Base-by-base conservation (phyloP, 2,797 vertebrate genomes). In the Denticeps clupeoides region DNA sequence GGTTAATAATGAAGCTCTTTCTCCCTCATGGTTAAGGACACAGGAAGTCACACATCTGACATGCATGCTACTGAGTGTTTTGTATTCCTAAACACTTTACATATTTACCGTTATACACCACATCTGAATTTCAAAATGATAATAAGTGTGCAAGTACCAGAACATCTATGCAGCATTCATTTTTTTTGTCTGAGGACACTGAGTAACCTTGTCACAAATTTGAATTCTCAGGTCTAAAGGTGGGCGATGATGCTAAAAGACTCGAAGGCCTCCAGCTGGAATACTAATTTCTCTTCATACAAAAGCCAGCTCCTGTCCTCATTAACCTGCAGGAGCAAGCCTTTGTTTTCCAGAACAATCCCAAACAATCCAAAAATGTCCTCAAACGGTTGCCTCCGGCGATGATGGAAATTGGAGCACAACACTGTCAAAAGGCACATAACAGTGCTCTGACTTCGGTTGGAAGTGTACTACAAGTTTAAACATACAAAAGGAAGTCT, bases 271-370 rank as follows among this genome's bases (percentile, higher is more conserved):
- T 43, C 33, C 48, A 49, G 42, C 51, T 47, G 45, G 63, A 62
- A 65, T 65, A 62, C 63, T 56, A 62, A 65, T 65, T 59, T 48
- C 35, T 47, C 43, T 26, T 13, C 2, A 40, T 35, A 63, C 57
- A 63, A 59, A 59, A 15, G 51, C 53, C 51, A 44, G 47, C 54
- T 62, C 53, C 59, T 59, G 7, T 16, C 7, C 32, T n/a, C 75
- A 81, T 83, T 83, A 80, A 83, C 78, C 81, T 79, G 74, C 67
- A 60, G 44, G 58, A 61, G 53, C 50, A 55, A 7, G 46, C 59
- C 51, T 69, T 78, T 79, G 65, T 68, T 62, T 58, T 49, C 41
- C 32, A 45, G 26, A 55, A 60, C 57, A 60, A 63, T 56, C 48
- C n/a, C 45, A 52, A 60, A 60, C 60, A 65, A 57, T 52, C 43